Evolutionary conservation across 2,888 invertebrate genomes (phyloP).

Genomic region (Adineta ricciae): DNA sequence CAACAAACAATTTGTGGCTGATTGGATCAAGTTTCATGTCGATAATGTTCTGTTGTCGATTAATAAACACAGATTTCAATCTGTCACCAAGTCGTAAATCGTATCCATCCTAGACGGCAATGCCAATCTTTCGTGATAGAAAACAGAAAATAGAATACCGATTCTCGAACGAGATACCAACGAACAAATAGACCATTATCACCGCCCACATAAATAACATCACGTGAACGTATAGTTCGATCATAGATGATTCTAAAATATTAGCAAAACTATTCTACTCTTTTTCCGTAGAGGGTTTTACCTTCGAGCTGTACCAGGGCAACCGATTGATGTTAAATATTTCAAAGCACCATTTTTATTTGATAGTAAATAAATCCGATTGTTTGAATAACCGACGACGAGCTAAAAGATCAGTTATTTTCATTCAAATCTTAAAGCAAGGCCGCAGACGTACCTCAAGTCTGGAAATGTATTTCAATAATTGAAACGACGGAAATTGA

Average conservation of each 20-base stretch:
- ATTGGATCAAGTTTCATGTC: slow-evolving; percentile 7
- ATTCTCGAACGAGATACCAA: neutral
- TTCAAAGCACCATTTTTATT: neutral
- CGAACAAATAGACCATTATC: slow-evolving; percentile 10
- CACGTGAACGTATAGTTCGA: neutral
- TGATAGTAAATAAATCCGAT: neutral
- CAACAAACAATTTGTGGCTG: neutral
- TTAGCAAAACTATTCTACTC: neutral
- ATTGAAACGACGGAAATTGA: slow-evolving; percentile 14
- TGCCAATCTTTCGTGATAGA: neutral
- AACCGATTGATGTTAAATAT: neutral
- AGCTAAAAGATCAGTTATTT: neutral
- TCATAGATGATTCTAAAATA: slow-evolving; percentile 5
- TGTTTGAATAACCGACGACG: neutral
- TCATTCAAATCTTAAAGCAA: neutral
- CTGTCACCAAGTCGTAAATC: neutral
- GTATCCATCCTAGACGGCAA: neutral
- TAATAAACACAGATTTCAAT: neutral
- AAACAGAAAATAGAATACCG: neutral
- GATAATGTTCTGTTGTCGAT: slow-evolving; percentile 13
- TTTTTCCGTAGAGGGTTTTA: neutral
- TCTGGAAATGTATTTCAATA: slow-evolving; percentile 1
- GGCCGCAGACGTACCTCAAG: neutral
- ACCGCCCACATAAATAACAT: slow-evolving; percentile 4
- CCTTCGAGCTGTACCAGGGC: neutral